phyloP scores from a whole-genome alignment of 2,888 invertebrate genomes.

The Urechis unicinctus region DNA sequence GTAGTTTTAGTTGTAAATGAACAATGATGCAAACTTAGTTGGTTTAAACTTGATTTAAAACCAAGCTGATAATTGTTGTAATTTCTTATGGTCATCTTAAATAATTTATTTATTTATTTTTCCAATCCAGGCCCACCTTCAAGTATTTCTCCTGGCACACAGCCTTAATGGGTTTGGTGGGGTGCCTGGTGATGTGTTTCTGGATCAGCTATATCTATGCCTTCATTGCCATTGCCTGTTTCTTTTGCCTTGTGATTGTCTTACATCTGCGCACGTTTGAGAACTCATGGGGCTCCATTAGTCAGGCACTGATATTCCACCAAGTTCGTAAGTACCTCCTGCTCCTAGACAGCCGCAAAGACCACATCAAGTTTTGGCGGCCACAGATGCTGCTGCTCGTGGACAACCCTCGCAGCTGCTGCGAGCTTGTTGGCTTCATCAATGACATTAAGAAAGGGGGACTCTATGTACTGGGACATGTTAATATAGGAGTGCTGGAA shows the following conservation, averaged over 20 bases:
- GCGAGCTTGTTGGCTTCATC: constrained; percentile 91
- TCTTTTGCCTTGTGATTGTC: constrained; percentile 78
- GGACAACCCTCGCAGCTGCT: constrained; percentile 80
- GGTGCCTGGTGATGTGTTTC: constrained; percentile 88
- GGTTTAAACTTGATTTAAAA: neutral
- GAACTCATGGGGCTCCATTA: constrained; percentile 92
- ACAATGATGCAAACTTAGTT: neutral
- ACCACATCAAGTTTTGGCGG: constrained; percentile 98
- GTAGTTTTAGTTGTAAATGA: constrained; percentile 49
- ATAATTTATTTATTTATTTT: too few relatives aligned
- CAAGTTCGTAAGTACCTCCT: constrained; percentile 95
- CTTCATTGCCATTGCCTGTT: constrained; percentile 76
- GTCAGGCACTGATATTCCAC: constrained; percentile 98
- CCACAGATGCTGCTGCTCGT: constrained; percentile 93
- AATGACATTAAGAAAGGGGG: constrained; percentile 93
- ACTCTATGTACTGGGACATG: constrained; percentile 80
- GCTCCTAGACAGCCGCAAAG: constrained; percentile 88
- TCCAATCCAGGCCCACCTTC: constrained; percentile 93
- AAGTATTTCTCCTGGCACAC: constrained; percentile 94
- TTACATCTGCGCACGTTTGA: constrained; percentile 78
- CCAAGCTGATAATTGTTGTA: neutral
- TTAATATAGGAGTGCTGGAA: constrained; percentile 58
- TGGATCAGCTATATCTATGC: constrained; percentile 87
- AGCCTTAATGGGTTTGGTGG: constrained; percentile 75
- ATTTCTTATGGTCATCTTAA: too few relatives aligned